These are phyloP conservation scores for Diorhabda sublineata DNA, from an alignment of 1,140 invertebrate species.

Conservation along the genomic window DNA sequence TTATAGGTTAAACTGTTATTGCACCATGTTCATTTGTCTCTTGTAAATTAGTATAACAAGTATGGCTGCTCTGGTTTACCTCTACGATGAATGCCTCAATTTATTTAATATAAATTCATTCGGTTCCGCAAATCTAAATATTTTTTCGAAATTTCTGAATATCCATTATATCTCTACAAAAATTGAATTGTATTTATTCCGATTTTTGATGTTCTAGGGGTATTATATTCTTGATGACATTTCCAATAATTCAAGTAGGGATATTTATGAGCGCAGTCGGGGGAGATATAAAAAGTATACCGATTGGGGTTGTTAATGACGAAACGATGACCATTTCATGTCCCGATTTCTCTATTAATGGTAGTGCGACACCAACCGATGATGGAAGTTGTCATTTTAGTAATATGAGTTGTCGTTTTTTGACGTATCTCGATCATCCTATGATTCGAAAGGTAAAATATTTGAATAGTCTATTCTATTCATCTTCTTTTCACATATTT, in stretches of 20 bases:
- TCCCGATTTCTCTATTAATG: conserved; percentile 36
- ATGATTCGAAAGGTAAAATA: conserved; percentile 46
- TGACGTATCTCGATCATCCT: conserved; percentile 50
- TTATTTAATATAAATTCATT: too few relatives aligned
- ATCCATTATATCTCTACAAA: too few relatives aligned
- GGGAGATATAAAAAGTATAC: conserved; percentile 65
- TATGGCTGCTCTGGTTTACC: too few relatives aligned
- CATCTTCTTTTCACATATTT: background rate
- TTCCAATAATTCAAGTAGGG: conserved; percentile 76
- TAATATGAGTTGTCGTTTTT: conserved; percentile 58
- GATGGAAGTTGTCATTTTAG: conserved; percentile 49
- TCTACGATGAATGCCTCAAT: too few relatives aligned
- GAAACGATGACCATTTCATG: conserved; percentile 54
- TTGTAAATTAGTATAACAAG: too few relatives aligned
- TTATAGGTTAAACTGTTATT: too few relatives aligned
- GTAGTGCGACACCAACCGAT: conserved; percentile 33
- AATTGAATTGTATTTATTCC: too few relatives aligned
- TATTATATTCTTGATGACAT: conserved; percentile 72
- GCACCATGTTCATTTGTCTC: too few relatives aligned
- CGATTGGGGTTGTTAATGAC: conserved; percentile 71
- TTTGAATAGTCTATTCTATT: background rate
- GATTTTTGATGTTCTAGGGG: conserved; percentile 53
- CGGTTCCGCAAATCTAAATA: too few relatives aligned
- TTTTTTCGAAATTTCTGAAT: too few relatives aligned
- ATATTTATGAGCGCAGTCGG: conserved; percentile 79